Conservation (phyloP, 2,113 vertebrate species). For the Lycaon pictus region DNA sequence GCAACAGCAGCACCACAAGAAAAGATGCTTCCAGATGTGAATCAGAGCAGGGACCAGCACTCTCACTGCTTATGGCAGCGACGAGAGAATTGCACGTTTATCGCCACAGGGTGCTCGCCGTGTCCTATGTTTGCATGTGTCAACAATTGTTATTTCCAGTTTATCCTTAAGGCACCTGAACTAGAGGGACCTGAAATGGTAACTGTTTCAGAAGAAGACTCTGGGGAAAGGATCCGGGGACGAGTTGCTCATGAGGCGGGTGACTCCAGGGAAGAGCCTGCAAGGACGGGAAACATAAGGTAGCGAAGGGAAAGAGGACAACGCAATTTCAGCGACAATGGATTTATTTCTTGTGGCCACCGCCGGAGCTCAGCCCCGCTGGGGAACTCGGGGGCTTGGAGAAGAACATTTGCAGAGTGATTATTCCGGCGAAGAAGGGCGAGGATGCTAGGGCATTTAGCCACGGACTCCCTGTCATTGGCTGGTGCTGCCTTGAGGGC, state of each 20-base stretch:
- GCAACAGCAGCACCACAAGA: neutral
- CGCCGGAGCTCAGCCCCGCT: neutral
- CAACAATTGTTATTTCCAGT: neutral
- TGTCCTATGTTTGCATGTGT: neutral
- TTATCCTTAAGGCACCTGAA: slow-evolving; percentile 1
- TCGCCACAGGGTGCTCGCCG: neutral
- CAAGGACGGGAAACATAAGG: neutral
- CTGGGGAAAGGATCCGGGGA: neutral
- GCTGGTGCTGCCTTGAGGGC: neutral
- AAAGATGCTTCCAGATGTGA: neutral
- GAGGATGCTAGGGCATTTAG: accelerated
- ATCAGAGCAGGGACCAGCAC: neutral
- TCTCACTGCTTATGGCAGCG: neutral
- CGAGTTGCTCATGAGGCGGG: neutral
- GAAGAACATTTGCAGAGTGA: neutral
- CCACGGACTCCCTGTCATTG: neutral
- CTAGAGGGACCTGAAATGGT: neutral
- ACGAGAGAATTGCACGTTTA: neutral
- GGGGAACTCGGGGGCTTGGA: neutral
- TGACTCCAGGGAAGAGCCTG: neutral
- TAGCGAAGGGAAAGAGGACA: neutral
- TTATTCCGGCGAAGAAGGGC: neutral
- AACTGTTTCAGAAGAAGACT: neutral
- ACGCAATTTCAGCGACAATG: neutral
- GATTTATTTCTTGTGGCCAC: neutral